Conservation (phyloP, 2,113 vertebrate genomes). For the Ctenomys sociabilis region DNA sequence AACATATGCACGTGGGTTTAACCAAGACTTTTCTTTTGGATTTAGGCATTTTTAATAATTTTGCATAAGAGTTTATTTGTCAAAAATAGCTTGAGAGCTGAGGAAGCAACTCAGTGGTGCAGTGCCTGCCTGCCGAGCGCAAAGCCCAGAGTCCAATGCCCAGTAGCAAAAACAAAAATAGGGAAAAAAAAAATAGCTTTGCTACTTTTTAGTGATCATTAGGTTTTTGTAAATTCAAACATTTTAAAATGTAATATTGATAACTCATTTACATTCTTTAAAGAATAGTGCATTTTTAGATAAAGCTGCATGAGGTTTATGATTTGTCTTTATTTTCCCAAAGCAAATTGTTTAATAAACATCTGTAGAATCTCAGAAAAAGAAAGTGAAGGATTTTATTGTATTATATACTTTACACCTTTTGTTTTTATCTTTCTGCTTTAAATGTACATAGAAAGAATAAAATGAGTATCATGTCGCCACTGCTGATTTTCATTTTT, state of each 20-base stretch:
- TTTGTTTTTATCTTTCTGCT: not conserved
- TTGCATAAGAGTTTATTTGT: constrained; percentile 48
- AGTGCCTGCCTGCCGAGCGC: too few relatives aligned
- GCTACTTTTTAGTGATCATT: constrained; percentile 3
- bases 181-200: not conserved
- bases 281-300: not conserved
- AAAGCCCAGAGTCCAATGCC: too few relatives aligned
- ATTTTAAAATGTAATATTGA: not conserved
- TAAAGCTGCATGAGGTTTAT: not conserved
- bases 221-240: not conserved
- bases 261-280: not conserved
- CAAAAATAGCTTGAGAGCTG: not conserved
- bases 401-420: not conserved
- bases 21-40: not conserved
- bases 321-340: constrained; percentile 26
- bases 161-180: too few relatives aligned
- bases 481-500: too few relatives aligned
- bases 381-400: not conserved
- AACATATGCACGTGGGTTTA: too few relatives aligned
- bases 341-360: not conserved
- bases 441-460: not conserved
- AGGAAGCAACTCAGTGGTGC: too few relatives aligned
- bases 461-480: too few relatives aligned
- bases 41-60: constrained; percentile 42
- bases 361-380: not conserved